These are phyloP conservation scores for Hydrochoerus hydrochaeris DNA, from an alignment of 2,113 vertebrate species.

Conservation along the genomic window DNA sequence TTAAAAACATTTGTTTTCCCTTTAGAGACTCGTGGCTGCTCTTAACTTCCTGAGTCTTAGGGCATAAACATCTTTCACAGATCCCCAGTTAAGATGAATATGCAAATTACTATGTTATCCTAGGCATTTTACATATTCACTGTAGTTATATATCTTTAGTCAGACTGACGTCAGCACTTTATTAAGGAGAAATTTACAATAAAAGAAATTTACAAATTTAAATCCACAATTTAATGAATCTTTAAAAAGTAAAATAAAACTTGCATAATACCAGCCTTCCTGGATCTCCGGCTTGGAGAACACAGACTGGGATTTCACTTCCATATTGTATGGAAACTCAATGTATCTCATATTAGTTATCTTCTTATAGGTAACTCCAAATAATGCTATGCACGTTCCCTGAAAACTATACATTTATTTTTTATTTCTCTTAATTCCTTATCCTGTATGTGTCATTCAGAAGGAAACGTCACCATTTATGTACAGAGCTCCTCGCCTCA, in stretches of 20 bases:
- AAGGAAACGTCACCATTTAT: neutral
- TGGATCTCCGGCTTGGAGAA: neutral
- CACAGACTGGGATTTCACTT: neutral
- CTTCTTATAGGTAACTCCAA: neutral
- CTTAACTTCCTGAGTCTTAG: neutral
- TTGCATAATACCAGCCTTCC: neutral
- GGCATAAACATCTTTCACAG: neutral
- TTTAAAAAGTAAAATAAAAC: neutral
- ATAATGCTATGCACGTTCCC: neutral
- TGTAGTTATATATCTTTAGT: neutral
- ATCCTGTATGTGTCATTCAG: neutral
- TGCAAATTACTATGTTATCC: neutral
- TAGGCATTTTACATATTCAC: neutral
- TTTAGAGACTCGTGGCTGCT: neutral
- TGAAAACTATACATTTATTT: neutral
- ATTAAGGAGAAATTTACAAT: neutral
- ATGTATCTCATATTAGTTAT: neutral
- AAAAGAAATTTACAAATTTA: neutral
- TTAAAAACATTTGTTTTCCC: neutral
- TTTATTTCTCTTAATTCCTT: neutral
- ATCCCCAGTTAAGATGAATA: neutral
- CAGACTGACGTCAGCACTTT: neutral
- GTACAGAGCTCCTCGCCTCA: neutral
- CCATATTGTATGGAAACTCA: too few species aligned
- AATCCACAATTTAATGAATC: neutral